Conservation (phyloP, 2,797 vertebrate species). For the Notamacropus eugenii region DNA sequence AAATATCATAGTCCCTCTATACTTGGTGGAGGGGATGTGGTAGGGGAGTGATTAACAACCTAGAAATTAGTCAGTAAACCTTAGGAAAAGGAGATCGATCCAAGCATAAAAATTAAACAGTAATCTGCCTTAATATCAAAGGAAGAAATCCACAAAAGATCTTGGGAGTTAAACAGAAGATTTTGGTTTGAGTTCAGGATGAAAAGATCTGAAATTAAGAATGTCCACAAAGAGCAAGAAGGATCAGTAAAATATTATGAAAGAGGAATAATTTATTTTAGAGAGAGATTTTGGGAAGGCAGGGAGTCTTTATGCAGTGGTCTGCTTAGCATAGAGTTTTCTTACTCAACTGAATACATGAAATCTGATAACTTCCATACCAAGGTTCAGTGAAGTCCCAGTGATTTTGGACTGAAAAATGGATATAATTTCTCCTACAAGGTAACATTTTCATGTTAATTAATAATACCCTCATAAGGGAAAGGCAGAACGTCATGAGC, state of each 20-base stretch:
- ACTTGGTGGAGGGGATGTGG: background rate
- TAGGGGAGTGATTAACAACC: background rate
- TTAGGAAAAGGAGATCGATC: background rate
- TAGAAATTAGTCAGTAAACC: background rate
- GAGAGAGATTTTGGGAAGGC: background rate
- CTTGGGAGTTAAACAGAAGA: background rate
- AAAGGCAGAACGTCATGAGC: background rate
- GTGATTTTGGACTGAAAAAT: background rate
- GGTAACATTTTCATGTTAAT: background rate
- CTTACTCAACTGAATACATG: background rate
- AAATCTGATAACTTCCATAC: background rate
- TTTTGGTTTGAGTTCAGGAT: background rate
- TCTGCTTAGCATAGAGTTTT: background rate
- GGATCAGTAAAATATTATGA: background rate
- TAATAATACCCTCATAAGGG: background rate
- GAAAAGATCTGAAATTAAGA: background rate
- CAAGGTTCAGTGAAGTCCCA: background rate
- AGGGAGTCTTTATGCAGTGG: background rate
- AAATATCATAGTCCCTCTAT: background rate
- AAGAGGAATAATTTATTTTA: background rate
- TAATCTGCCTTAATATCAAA: background rate
- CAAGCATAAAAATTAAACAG: background rate
- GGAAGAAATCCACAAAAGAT: background rate
- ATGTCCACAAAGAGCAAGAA: background rate
- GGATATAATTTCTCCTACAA: background rate